A percentile compares a stretch with the other conserved stretches of the same genome.
Evolutionary conservation across 2,113 vertebrate genomes (phyloP).

Genomic region (Heliornis fulica): DNA sequence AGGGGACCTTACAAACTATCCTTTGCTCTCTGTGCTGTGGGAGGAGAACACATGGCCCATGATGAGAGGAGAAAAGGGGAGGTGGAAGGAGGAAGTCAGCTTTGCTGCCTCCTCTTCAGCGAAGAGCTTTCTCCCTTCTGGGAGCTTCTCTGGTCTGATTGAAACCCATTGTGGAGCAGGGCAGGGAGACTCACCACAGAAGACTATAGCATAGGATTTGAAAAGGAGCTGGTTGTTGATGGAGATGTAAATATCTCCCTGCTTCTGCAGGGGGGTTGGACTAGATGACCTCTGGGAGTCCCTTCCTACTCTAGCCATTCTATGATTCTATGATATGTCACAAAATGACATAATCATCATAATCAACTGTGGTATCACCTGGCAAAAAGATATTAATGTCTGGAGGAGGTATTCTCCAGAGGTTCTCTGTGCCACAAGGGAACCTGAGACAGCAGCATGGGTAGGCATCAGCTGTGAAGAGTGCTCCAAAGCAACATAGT

Average conservation of each 20-base stretch:
- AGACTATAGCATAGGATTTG: background rate
- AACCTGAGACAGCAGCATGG: background rate
- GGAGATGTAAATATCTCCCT: background rate
- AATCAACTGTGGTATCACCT: background rate
- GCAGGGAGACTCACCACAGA: background rate
- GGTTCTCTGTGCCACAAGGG: background rate
- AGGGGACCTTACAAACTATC: background rate
- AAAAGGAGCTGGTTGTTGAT: background rate
- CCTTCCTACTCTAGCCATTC: too few relatives aligned
- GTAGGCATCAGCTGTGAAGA: background rate
- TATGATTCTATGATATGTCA: too few relatives aligned
- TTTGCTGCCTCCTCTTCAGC: background rate
- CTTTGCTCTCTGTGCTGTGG: background rate
- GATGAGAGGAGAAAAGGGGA: background rate
- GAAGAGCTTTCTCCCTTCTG: background rate
- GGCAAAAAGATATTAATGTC: background rate
- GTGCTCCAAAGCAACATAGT: background rate
- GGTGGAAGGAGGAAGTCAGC: background rate
- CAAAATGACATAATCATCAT: too few relatives aligned
- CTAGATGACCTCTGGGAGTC: too few relatives aligned
- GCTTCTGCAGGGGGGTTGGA: too few relatives aligned
- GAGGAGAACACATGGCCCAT: background rate
- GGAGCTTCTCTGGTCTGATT: background rate
- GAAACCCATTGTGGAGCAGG: accelerated
- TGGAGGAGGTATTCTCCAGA: background rate